Base-by-base conservation (phyloP, 1,140 invertebrate genomes). In the Lethocerus indicus region DNA sequence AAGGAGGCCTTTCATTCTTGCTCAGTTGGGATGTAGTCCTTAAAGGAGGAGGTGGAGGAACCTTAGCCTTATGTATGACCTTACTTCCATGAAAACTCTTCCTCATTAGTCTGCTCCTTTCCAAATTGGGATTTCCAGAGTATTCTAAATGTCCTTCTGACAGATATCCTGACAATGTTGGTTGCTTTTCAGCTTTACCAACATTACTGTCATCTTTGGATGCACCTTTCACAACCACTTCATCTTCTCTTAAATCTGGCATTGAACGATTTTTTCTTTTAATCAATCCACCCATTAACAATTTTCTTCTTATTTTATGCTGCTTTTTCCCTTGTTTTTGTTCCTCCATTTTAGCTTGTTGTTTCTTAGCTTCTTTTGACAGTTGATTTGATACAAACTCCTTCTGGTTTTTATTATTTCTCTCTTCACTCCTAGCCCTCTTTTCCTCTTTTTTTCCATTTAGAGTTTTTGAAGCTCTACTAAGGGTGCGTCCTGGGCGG, bases 261-360 rank as follows among this genome's bases (percentile, higher is more conserved):
- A 92, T 86, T 50, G 85, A 89, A 52, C 86, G 69, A 62, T 92
- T 92, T 64, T 91, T 92, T 26, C 87, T 69, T 54, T 80, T 74
- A 27, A 91, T 89, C 45, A 91, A 67, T 1, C 86, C 87, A 23
- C 87, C 87, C 86, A 91, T 89, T 1, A 92, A 59, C 1, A 91
- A 59, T 64, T 90, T 91, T 60, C 87, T 71, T 24, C 87, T 67
- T 36, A 92, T 87, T 66, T 88, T 89, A 60, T 91, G 87, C 61
- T 91, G 87, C 56, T 91, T 92, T 59, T 90, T 90, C 14, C 77
- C 78, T 35, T 78, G 71, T 58, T 85, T 84, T 46, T 74, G 71
- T 51, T 85, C 81, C 56, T 71, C 67, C 29, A 74, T 71, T 61
- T 79, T 79, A 1, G 59, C 54, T 41, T 69, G 68, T 3, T 71